Evolutionary conservation across 2,888 invertebrate genomes (phyloP).

Genomic region (Heliconius ismenius): DNA sequence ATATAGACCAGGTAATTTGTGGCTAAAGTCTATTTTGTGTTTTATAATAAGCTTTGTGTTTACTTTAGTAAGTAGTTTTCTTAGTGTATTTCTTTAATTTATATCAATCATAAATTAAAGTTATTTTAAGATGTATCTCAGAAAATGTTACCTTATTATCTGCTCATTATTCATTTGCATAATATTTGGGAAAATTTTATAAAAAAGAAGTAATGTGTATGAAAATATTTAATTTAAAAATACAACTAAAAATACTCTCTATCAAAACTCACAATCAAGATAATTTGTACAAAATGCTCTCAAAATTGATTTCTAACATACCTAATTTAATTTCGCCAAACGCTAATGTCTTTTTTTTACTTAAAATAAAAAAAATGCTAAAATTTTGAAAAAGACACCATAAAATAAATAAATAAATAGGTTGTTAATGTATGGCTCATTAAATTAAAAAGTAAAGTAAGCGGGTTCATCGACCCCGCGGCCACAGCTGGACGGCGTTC

Average conservation of each 20-base stretch:
- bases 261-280: too few relatives aligned
- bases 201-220: background rate
- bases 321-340: too few relatives aligned
- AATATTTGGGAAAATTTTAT: background rate
- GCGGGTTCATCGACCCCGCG: conserved; percentile 57
- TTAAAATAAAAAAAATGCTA: background rate
- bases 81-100: conserved; percentile 26
- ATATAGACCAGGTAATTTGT: conserved; percentile 52
- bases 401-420: conserved; percentile 15
- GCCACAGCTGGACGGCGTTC: conserved; percentile 57
- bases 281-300: background rate
- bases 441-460: conserved; percentile 36
- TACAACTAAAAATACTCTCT: background rate
- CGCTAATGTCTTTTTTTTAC: background rate
- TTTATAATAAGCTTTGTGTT: conserved; percentile 27
- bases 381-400: background rate
- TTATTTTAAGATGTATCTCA: background rate
- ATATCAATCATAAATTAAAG: background rate
- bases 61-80: conserved; percentile 19
- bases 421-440: conserved; percentile 53
- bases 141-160: background rate
- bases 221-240: background rate
- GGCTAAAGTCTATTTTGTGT: conserved; percentile 31
- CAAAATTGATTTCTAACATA: too few relatives aligned
- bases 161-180: background rate